Conservation (phyloP, 2,797 vertebrate species). For the Microchirus variegatus region DNA sequence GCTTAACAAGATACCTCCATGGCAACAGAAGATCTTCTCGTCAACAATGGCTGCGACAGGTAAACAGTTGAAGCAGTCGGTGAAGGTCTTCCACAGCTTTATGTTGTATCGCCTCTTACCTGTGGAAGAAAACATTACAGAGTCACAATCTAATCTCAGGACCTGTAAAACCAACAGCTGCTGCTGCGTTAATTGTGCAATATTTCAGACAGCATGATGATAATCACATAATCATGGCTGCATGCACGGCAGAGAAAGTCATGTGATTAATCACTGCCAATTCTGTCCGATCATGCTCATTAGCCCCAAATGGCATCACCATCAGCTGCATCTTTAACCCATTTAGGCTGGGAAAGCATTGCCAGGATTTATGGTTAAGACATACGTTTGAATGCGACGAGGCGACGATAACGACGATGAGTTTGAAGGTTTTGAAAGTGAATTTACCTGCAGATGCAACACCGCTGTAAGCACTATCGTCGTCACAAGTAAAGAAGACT, state of each 20-base stretch:
- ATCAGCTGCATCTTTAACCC: not conserved
- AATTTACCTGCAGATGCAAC: too few relatives aligned
- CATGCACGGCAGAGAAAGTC: constrained; percentile 39
- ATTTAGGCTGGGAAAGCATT: too few relatives aligned
- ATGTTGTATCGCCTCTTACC: constrained; percentile 98
- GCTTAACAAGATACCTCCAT: constrained; percentile 78
- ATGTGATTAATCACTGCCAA: constrained; percentile 49
- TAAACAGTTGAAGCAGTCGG: constrained; percentile 98
- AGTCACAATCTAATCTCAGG: constrained; percentile 52
- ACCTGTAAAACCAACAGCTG: constrained; percentile 35
- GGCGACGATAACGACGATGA: too few relatives aligned
- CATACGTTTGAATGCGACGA: too few relatives aligned
- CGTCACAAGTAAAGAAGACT: too few relatives aligned
- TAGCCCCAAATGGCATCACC: constrained; percentile 11
- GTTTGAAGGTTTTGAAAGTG: too few relatives aligned
- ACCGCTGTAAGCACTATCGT: too few relatives aligned
- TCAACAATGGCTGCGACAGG: constrained; percentile 96
- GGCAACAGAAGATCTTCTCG: constrained; percentile 88
- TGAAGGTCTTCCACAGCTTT: constrained; percentile 99
- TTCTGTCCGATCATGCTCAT: constrained; percentile 43
- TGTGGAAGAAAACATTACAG: constrained; percentile 59
- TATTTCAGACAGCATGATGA: constrained; percentile 27
- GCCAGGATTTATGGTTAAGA: too few relatives aligned
- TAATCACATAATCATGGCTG: constrained; percentile 51
- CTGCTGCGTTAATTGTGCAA: constrained; percentile 31